Conservation (phyloP, 1,140 invertebrate species). For the Drosophila sucinea region DNA sequence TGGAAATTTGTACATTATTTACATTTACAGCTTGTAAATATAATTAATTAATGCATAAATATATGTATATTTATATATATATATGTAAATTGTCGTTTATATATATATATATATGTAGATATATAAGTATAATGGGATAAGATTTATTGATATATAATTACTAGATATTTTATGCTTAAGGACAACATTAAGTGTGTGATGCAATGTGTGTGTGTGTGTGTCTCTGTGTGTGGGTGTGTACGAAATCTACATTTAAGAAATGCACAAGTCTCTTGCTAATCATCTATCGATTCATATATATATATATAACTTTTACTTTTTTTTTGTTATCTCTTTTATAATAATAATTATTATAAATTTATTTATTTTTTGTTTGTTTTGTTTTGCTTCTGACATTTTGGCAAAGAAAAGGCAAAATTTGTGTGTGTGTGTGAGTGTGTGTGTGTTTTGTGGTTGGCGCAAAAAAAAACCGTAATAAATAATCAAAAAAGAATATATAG, state of each 20-base stretch:
- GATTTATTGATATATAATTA: constrained; percentile 37
- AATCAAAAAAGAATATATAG: constrained; percentile 47
- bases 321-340: constrained; percentile 33
- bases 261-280: constrained; percentile 72
- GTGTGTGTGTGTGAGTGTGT: background rate
- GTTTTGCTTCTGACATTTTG: constrained; percentile 43
- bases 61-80: constrained; percentile 32
- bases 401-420: constrained; percentile 62
- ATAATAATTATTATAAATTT: constrained; percentile 21
- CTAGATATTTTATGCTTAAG: constrained; percentile 29
- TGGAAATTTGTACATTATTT: constrained; percentile 80
- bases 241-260: constrained; percentile 78
- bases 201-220: constrained; percentile 41
- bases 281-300: constrained; percentile 22
- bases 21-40: constrained; percentile 75
- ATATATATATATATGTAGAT: constrained; percentile 38
- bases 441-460: constrained; percentile 23
- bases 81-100: constrained; percentile 35
- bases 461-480: constrained; percentile 38
- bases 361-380: constrained; percentile 19
- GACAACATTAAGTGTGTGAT: constrained; percentile 60
- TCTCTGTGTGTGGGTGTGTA: constrained; percentile 36
- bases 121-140: constrained; percentile 25
- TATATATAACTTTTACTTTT: constrained; percentile 16
- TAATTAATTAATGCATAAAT: constrained; percentile 57